Conservation (phyloP, 2,888 invertebrate species). For the Apodemia zela region DNA sequence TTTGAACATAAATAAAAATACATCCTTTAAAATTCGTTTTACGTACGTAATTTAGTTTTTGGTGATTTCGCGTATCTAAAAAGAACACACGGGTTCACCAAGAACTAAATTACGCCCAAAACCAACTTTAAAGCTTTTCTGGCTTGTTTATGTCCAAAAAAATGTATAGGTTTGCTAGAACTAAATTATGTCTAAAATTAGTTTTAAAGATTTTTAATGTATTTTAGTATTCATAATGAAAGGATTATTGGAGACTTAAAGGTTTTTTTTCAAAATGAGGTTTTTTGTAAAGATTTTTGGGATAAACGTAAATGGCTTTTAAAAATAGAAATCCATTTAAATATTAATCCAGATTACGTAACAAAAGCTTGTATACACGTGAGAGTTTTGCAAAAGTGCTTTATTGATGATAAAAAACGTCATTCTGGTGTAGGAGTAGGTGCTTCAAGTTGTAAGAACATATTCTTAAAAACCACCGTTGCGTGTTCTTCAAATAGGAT, state of each 20-base stretch:
- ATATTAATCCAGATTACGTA: constrained; percentile 49
- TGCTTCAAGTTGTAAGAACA: constrained; percentile 48
- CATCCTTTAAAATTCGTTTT: no score
- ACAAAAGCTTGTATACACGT: constrained; percentile 54
- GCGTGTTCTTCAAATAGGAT: constrained; percentile 74
- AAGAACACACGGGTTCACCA: no score
- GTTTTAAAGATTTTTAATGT: not conserved
- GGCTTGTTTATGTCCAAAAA: no score
- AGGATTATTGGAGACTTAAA: not conserved
- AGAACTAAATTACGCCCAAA: no score
- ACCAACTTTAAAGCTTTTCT: no score
- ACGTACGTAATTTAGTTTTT: no score
- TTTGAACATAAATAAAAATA: no score
- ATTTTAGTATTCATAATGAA: not conserved
- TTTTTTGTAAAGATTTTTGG: not conserved
- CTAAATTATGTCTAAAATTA: no score
- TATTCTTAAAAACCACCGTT: constrained; percentile 66
- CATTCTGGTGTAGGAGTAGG: constrained; percentile 65
- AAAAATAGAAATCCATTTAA: constrained; percentile 28
- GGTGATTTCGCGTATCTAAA: no score
- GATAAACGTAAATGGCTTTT: constrained; percentile 11
- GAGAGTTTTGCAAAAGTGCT: constrained; percentile 52
- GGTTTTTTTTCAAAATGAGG: not conserved
- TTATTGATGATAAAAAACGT: constrained; percentile 51
- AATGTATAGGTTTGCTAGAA: no score